Evolutionary conservation across 2,888 invertebrate genomes (phyloP).

Genomic region (Nemotelus pantherinus): DNA sequence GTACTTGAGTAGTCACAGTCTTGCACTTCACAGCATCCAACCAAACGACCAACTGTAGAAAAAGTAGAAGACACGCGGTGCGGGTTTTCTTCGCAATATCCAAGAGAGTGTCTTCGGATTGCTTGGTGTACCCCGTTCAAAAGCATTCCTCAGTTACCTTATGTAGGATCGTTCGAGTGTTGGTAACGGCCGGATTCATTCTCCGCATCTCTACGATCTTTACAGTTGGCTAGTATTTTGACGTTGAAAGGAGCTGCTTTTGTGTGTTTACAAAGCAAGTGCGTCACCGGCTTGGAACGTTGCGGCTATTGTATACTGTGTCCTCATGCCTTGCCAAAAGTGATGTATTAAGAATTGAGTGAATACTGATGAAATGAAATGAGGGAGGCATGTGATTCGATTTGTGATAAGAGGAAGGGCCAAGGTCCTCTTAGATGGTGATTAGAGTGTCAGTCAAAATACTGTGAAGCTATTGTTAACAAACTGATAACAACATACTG

Average conservation of each 20-base stretch:
- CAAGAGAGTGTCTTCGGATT: not conserved
- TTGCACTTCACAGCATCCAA: conserved; percentile 17
- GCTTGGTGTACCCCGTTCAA: no score
- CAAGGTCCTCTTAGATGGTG: conserved; percentile 18
- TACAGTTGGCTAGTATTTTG: not conserved
- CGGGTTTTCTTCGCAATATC: not conserved
- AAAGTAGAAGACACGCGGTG: not conserved
- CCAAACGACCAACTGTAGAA: not conserved
- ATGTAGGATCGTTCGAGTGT: not conserved
- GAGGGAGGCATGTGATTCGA: conserved; percentile 17
- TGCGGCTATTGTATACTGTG: not conserved
- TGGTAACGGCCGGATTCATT: not conserved
- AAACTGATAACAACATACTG: no score
- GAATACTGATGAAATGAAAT: not conserved
- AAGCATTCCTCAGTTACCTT: no score
- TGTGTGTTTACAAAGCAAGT: conserved; percentile 32
- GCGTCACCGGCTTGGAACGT: conserved; percentile 20
- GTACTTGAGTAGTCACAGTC: conserved; percentile 17
- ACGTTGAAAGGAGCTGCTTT: not conserved
- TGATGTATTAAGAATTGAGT: not conserved
- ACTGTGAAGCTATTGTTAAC: no score
- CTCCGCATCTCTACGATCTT: not conserved
- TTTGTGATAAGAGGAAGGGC: conserved; percentile 12
- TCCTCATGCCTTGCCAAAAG: not conserved
- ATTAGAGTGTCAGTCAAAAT: not conserved